A percentile compares a stretch with the other conserved stretches of the same genome.
These are phyloP conservation scores for Cinclus mexicanus DNA, from an alignment of 2,113 vertebrate species.

Conservation along the genomic window DNA sequence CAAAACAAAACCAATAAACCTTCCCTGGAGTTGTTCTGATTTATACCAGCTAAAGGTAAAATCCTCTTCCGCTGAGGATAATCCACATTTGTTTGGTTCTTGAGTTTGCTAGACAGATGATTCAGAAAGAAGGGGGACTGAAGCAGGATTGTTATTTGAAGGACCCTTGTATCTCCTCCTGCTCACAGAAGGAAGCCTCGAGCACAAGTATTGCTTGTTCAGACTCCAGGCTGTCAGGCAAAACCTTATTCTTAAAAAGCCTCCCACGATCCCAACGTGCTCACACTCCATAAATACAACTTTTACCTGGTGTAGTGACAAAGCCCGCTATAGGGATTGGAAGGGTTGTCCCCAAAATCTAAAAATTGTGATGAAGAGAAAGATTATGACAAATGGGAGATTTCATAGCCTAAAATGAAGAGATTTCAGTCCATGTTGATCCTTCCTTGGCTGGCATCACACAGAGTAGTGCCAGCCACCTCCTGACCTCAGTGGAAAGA, in stretches of 20 bases:
- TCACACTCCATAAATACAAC: not conserved
- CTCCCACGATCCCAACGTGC: not conserved
- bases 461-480: rapidly evolving
- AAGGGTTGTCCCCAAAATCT: not conserved
- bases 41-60: conserved; percentile 1
- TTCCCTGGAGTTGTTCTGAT: not conserved
- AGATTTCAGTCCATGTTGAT: not conserved
- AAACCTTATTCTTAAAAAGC: not conserved
- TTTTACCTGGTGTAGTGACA: not conserved
- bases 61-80: not conserved
- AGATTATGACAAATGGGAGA: not conserved
- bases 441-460: not conserved
- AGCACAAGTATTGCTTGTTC: not conserved
- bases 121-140: not conserved
- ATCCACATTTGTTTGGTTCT: conserved; percentile 9
- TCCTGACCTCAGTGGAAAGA: not conserved
- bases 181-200: not conserved
- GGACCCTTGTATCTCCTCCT: not conserved
- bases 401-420: not conserved
- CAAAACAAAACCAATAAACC: not conserved
- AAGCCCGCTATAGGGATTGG: rapidly evolving
- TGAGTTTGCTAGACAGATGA: not conserved
- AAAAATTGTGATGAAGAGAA: not conserved
- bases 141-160: not conserved
- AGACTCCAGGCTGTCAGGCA: not conserved